phyloP scores from a whole-genome alignment of 2,113 vertebrate genomes.

The Lepus europaeus region DNA sequence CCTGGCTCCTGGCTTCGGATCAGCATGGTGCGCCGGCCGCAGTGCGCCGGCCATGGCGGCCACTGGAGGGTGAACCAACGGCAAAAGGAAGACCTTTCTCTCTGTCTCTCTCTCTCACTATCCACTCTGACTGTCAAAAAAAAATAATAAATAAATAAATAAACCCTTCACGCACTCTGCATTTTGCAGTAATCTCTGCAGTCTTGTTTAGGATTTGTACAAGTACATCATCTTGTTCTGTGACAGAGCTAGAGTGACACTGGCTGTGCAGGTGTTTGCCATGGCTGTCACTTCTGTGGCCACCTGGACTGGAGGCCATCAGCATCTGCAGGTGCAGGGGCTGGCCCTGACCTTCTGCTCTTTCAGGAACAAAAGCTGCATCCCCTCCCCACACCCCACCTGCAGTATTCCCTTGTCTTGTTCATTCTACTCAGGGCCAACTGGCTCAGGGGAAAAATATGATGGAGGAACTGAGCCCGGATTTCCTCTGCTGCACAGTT shows the following conservation, averaged over 20 bases:
- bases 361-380: background rate
- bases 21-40: too few relatives aligned
- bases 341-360: too few relatives aligned
- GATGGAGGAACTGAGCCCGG: background rate
- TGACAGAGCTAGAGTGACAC: background rate
- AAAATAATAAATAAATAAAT: too few relatives aligned
- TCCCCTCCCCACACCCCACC: too few relatives aligned
- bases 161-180: too few relatives aligned
- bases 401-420: background rate
- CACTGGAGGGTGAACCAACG: too few relatives aligned
- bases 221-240: background rate
- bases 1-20: too few relatives aligned
- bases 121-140: too few relatives aligned
- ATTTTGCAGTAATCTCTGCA: background rate
- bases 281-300: background rate
- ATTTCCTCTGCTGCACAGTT: background rate
- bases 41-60: too few relatives aligned
- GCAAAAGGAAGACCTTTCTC: too few relatives aligned
- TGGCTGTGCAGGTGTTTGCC: background rate
- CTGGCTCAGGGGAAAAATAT: background rate
- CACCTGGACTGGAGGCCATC: background rate
- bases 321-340: background rate
- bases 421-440: background rate
- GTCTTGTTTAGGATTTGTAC: background rate
- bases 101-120: too few relatives aligned